A percentile compares a stretch with the other conserved stretches of the same genome.
Conservation (phyloP, 2,888 invertebrate species). For the Dynastes hyllus region DNA sequence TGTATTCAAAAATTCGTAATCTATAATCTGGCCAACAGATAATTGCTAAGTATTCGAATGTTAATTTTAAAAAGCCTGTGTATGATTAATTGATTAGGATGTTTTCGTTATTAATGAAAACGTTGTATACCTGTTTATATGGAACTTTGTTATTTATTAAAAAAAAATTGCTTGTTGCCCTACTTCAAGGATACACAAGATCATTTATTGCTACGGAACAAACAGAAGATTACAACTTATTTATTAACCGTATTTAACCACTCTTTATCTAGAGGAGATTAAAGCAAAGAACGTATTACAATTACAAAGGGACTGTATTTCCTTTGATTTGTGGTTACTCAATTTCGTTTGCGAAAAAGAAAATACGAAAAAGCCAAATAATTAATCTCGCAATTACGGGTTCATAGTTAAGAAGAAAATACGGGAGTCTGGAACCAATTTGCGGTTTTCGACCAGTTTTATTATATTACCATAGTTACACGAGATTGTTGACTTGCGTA, state of each 20-base stretch:
- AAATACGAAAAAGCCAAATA: not conserved
- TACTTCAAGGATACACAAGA: too few species aligned
- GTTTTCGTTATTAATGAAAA: too few species aligned
- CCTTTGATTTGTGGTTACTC: constrained; percentile 23
- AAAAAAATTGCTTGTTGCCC: too few species aligned
- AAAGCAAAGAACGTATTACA: not conserved
- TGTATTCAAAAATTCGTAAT: too few species aligned
- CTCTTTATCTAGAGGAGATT: not conserved
- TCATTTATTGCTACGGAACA: constrained; percentile 3
- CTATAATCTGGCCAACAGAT: too few species aligned
- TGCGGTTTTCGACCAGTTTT: not conserved
- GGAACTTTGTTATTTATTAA: too few species aligned
- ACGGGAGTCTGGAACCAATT: not conserved
- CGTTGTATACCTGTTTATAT: too few species aligned
- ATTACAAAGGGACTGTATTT: not conserved
- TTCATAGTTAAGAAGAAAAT: not conserved
- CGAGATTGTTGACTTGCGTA: not conserved
- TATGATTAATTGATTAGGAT: too few species aligned
- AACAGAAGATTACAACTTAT: constrained; percentile 14
- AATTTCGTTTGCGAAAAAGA: constrained; percentile 2
- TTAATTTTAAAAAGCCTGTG: too few species aligned
- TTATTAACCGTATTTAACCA: not conserved
- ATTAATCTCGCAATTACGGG: too few species aligned
- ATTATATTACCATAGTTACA: not conserved
- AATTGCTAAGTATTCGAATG: too few species aligned